Percentiles rank a stretch among this genome's conserved stretches.
These are phyloP conservation scores for Accipiter cooperii DNA, from an alignment of 2,113 vertebrate species.

Conservation along the genomic window DNA sequence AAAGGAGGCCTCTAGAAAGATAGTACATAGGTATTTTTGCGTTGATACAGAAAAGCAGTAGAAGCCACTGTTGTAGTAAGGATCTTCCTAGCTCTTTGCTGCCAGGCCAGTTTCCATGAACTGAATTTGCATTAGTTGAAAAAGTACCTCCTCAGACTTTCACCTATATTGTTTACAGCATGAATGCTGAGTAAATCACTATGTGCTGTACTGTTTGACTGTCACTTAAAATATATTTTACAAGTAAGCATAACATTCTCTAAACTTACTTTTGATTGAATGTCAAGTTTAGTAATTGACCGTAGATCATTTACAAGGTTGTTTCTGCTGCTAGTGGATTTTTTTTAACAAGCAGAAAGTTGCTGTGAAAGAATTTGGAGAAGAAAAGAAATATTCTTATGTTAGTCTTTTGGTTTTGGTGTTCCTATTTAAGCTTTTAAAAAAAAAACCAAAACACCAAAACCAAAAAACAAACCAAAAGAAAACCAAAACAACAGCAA, in stretches of 20 bases:
- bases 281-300: not conserved
- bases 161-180: not conserved
- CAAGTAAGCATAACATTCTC: not conserved
- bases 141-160: not conserved
- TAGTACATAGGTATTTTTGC: fast-evolving
- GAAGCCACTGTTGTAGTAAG: not conserved
- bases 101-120: not conserved
- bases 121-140: not conserved
- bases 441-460: not conserved
- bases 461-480: not conserved
- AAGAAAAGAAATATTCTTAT: not conserved
- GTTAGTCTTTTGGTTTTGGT: not conserved
- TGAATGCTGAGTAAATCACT: not conserved
- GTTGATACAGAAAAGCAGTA: not conserved
- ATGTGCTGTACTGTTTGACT: not conserved
- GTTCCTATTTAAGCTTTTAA: not conserved
- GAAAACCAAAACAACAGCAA: not conserved
- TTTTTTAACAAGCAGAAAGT: not conserved
- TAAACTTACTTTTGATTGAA: not conserved
- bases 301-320: not conserved
- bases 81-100: not conserved
- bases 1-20: not conserved
- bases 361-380: not conserved
- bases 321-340: not conserved
- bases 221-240: not conserved